Evolutionary conservation across 2,113 vertebrate genomes (phyloP).

Genomic region (Hiodon alosoides): DNA sequence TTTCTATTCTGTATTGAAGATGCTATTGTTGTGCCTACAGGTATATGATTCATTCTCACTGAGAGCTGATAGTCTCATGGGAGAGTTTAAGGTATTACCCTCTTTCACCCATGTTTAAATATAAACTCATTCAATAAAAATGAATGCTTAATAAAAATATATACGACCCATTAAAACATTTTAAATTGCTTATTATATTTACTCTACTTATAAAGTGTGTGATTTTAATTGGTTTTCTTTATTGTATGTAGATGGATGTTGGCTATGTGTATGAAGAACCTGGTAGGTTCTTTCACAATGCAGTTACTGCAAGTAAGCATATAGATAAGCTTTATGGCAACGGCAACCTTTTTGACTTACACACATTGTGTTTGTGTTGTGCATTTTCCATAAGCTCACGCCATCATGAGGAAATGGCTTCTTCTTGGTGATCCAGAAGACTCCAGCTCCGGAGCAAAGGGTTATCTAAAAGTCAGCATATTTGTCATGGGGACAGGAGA

Average conservation of each 20-base stretch:
- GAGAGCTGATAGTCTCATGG: conserved; percentile 83
- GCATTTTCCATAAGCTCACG: conserved; percentile 68
- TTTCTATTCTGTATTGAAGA: neutral
- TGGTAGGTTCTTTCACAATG: conserved; percentile 57
- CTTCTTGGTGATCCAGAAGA: conserved; percentile 88
- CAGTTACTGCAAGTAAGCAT: neutral
- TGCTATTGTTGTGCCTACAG: conserved; percentile 49
- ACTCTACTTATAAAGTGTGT: too few species aligned
- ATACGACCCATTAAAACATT: too few species aligned
- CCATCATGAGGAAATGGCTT: conserved; percentile 92
- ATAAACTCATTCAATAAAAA: too few species aligned
- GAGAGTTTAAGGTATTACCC: conserved; percentile 84
- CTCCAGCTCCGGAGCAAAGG: conserved; percentile 78
- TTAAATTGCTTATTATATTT: too few species aligned
- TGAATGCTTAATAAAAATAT: too few species aligned
- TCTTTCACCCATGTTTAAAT: too few species aligned
- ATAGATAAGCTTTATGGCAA: neutral
- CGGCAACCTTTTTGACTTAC: neutral
- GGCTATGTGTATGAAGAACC: conserved; percentile 90
- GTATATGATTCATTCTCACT: conserved; percentile 86
- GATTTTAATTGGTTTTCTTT: conserved; percentile 13
- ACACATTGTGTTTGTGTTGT: neutral
- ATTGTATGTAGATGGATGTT: conserved; percentile 75
- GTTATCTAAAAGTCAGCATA: conserved; percentile 97
- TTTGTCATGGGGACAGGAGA: conserved; percentile 86